Base-by-base conservation (phyloP, 1,140 invertebrate species). In the Ceratina calcarata region DNA sequence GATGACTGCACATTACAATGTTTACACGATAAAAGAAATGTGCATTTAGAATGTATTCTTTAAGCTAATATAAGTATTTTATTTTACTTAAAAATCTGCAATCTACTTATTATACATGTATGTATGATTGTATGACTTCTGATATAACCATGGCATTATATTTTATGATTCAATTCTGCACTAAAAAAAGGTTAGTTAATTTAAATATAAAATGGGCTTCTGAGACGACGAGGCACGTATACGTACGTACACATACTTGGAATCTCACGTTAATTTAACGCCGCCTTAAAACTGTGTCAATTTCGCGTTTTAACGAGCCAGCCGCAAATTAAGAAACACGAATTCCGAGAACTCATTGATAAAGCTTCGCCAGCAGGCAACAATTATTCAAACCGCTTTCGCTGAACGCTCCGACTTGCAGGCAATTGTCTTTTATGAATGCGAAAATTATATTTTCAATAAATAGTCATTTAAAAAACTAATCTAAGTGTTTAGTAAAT, bases 201-300 rank as follows among this genome's bases (percentile, higher is more conserved):
- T 72, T 49, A 16, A 61, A 72, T 72, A 15, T 49, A 37, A 72
- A 61, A 53, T 51, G 13, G 4, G 4, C 22, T 12, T 7, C 2
- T 10, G 37, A 45, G 37, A 45, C 37, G 37, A 10, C 13, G 2
- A 12, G 22, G 32, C 24, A 60, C 60, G 71, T 45, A 45, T 10
- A 24, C 37, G 49, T 16, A 20, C 20, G 16, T 53, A 55, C 15
- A 58, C 61, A 62, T 18, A 10, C 37, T 45, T 32, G 22, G 71
- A 51, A 73, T 64, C 60, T 73, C 71, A 73, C 71, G 71, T 22
- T 73, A 64, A 64, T 73, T 73, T 73, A 73, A 62, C 45, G 45
- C 18, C 24, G 70, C 16, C 71, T 62, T 53, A 64, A 73, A 73
- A 73, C 60, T 73, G 71, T 73, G 71, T 73, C 71, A 73, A 64